These are phyloP conservation scores for Andrena fulva DNA, from an alignment of 2,888 invertebrate species.

Conservation along the genomic window DNA sequence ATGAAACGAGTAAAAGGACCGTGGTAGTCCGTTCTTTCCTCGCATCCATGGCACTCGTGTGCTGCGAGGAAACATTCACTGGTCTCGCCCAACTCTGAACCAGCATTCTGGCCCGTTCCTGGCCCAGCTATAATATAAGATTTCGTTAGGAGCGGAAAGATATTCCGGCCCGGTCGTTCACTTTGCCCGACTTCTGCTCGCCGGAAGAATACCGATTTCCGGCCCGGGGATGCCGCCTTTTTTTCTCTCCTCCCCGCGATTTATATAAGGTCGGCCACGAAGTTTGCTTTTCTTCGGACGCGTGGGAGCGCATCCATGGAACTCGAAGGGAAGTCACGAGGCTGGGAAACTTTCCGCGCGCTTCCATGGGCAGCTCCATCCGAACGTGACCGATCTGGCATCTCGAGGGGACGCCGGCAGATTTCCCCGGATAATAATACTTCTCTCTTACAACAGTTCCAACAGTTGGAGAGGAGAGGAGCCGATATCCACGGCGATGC, in stretches of 20 bases:
- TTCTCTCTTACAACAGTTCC: constrained; percentile 83
- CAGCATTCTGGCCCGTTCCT: constrained; percentile 6
- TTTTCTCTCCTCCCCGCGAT: constrained; percentile 41
- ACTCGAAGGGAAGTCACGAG: constrained; percentile 66
- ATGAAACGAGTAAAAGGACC: no score
- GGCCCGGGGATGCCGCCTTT: constrained; percentile 24
- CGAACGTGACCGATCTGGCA: constrained; percentile 87
- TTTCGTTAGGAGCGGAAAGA: constrained; percentile 36
- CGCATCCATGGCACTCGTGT: background rate
- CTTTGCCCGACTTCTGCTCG: constrained; percentile 55
- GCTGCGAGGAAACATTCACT: constrained; percentile 1
- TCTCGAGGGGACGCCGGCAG: constrained; percentile 86
- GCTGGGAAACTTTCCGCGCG: constrained; percentile 78
- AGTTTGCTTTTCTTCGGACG: constrained; percentile 50
- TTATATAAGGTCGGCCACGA: constrained; percentile 63
- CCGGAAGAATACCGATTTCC: constrained; percentile 51
- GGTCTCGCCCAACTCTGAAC: constrained; percentile 20
- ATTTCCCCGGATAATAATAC: constrained; percentile 88
- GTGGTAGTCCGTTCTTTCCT: no score
- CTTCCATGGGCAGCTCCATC: constrained; percentile 75
- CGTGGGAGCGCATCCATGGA: constrained; percentile 51
- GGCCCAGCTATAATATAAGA: constrained; percentile 13
- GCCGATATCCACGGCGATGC: constrained; percentile 44
- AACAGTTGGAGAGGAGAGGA: constrained; percentile 52
- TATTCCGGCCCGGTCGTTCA: constrained; percentile 55